Conservation (phyloP, 2,797 vertebrate species). For the Falco naumanni region DNA sequence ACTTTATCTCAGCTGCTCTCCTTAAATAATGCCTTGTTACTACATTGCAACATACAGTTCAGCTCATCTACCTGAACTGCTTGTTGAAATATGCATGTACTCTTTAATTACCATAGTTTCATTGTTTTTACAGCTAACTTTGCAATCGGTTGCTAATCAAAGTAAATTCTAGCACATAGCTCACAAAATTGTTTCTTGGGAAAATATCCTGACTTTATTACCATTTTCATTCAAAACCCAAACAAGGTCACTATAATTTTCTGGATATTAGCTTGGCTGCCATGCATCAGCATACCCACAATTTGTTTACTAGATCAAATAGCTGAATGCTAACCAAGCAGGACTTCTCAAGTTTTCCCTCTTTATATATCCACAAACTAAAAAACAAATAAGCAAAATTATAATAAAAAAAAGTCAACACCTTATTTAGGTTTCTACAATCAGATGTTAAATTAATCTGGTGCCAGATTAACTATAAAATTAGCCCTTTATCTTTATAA, state of each 20-base stretch:
- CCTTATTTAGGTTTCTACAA: neutral
- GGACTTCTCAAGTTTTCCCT: neutral
- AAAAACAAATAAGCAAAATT: neutral
- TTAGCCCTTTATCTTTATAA: neutral
- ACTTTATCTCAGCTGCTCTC: neutral
- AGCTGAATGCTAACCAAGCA: neutral
- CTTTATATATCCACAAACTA: neutral
- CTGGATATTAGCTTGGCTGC: neutral
- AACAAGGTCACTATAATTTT: neutral
- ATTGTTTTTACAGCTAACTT: neutral
- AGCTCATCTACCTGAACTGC: neutral
- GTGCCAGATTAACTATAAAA: neutral
- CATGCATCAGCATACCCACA: neutral
- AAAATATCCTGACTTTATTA: neutral
- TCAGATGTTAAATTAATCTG: neutral
- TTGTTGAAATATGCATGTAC: neutral
- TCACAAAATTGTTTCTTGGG: neutral
- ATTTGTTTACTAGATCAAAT: neutral
- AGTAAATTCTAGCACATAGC: neutral
- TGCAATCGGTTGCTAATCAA: neutral
- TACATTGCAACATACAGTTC: neutral
- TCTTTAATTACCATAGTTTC: neutral
- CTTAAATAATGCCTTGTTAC: neutral
- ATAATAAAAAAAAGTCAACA: neutral
- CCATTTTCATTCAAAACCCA: neutral